Conservation (phyloP, 2,113 vertebrate species). For the Microcebus tavaratra region DNA sequence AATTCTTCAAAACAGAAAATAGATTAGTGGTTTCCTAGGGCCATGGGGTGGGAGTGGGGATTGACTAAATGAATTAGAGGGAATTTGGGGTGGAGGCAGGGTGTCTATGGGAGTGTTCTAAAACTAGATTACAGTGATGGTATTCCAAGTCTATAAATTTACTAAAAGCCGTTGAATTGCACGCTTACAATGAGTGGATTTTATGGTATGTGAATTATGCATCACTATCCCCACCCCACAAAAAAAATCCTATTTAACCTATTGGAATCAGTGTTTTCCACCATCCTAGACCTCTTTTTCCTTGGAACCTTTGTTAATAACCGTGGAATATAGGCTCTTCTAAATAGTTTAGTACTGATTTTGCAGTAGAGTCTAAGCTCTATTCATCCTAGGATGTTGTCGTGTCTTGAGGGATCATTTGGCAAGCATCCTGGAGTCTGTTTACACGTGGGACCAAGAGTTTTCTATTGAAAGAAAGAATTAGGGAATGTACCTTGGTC, state of each 20-base stretch:
- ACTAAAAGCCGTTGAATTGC: not conserved
- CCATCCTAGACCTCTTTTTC: not conserved
- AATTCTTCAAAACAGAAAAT: not conserved
- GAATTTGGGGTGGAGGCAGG: not conserved
- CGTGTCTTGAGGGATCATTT: not conserved
- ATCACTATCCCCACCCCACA: not conserved
- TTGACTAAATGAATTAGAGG: not conserved
- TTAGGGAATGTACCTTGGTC: not conserved
- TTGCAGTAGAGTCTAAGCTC: not conserved
- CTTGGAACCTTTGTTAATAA: not conserved
- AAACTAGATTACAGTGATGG: not conserved
- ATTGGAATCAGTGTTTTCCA: not conserved
- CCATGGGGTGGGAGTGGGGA: not conserved
- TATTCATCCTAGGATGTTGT: not conserved
- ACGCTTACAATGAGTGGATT: not conserved
- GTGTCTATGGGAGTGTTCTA: not conserved
- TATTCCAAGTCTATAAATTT: not conserved
- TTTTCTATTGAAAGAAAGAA: not conserved
- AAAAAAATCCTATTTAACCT: not conserved
- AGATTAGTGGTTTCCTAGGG: not conserved
- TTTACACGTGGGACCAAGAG: not conserved
- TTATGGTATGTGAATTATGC: not conserved
- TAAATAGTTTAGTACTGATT: not conserved
- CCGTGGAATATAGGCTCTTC: not conserved
- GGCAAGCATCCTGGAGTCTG: not conserved